Conservation (phyloP, 2,113 vertebrate genomes). For the Prunella fulvescens region DNA sequence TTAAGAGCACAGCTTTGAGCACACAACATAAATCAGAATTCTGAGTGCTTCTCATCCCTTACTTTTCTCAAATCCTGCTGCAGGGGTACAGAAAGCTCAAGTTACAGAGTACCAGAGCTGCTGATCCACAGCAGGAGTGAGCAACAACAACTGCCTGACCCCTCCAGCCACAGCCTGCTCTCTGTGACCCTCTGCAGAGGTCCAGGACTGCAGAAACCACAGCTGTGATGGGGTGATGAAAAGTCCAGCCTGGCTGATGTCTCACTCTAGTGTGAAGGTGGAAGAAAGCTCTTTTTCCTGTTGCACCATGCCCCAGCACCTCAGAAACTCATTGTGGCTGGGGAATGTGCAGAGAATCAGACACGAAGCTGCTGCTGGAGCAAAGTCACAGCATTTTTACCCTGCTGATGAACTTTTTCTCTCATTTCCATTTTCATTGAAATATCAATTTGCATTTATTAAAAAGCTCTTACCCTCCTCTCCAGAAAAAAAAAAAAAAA, state of each 20-base stretch:
- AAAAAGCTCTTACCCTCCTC: conserved; percentile 43
- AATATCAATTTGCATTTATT: conserved; percentile 65
- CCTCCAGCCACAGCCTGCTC: not conserved
- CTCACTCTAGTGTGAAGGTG: not conserved
- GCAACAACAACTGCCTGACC: not conserved
- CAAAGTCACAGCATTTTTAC: not conserved
- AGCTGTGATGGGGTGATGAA: not conserved
- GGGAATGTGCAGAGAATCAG: not conserved
- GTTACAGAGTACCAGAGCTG: not conserved
- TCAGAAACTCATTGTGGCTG: not conserved
- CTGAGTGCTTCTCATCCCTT: not conserved
- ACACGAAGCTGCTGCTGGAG: not conserved
- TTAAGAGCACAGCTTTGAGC: not conserved
- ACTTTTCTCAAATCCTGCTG: not conserved
- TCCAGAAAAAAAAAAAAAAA: not conserved
- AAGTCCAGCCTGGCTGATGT: not conserved
- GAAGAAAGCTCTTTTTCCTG: not conserved
- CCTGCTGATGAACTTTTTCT: conserved; percentile 24
- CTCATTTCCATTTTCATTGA: conserved; percentile 52
- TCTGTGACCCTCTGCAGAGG: not conserved
- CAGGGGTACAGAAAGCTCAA: not conserved
- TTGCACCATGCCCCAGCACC: not conserved
- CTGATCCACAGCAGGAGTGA: not conserved
- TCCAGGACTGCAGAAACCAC: not conserved
- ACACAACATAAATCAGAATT: not conserved